Percentiles rank a stretch among this genome's conserved stretches.
Evolutionary conservation across 2,888 invertebrate species (phyloP).

Genomic region (Drosophila leonis): DNA sequence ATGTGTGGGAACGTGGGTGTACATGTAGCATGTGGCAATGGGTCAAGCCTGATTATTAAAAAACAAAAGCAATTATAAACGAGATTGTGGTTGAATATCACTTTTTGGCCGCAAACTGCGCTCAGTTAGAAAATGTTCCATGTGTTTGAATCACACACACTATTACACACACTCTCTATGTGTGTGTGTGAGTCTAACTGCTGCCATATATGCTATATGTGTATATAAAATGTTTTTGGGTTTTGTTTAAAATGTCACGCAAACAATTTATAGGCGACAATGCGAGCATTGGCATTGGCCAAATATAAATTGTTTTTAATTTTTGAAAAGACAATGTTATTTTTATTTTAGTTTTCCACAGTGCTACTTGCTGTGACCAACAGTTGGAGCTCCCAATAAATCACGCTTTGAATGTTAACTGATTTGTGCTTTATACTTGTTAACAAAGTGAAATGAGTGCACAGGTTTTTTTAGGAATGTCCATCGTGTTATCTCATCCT

Average conservation of each 20-base stretch:
- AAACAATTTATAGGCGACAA: slow-evolving; percentile 44
- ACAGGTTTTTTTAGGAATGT: not conserved
- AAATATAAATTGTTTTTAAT: slow-evolving; percentile 17
- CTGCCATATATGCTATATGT: slow-evolving; percentile 60
- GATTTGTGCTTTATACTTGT: too few relatives aligned
- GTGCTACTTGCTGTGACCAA: slow-evolving; percentile 4
- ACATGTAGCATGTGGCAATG: slow-evolving; percentile 32
- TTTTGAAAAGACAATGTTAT: not conserved
- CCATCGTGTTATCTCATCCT: too few relatives aligned
- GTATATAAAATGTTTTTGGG: slow-evolving; percentile 42
- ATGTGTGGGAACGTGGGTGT: slow-evolving; percentile 5
- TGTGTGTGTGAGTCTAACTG: slow-evolving; percentile 31
- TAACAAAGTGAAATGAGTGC: not conserved
- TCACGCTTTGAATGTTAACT: not conserved
- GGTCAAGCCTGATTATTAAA: slow-evolving; percentile 77
- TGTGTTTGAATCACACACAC: slow-evolving; percentile 30
- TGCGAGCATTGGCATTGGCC: slow-evolving; percentile 51
- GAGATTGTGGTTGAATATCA: slow-evolving; percentile 60
- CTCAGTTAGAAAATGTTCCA: slow-evolving; percentile 52
- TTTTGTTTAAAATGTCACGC: slow-evolving; percentile 41
- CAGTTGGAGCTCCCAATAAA: not conserved
- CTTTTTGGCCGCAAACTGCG: slow-evolving; percentile 56
- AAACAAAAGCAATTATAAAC: slow-evolving; percentile 76
- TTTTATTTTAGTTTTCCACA: not conserved
- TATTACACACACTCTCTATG: not conserved